Evolutionary conservation across 2,888 invertebrate species (phyloP).

Genomic region (Criorhina ranunculi): DNA sequence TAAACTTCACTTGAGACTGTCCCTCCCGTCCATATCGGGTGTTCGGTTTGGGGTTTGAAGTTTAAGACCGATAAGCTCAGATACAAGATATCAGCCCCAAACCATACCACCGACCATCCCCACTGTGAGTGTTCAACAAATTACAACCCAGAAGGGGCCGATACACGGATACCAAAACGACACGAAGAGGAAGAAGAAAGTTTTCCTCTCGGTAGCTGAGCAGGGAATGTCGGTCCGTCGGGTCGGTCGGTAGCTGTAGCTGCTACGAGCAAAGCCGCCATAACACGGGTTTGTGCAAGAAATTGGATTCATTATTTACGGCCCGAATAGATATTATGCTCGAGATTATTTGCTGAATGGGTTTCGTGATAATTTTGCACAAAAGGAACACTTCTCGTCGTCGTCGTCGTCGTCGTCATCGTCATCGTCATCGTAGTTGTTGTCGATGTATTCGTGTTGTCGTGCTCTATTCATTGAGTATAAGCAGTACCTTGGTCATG

Average conservation of each 20-base stretch:
- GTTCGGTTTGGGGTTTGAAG: conserved; percentile 28
- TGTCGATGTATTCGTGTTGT: conserved; percentile 61
- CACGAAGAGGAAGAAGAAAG: conserved; percentile 41
- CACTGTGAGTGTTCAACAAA: conserved; percentile 38
- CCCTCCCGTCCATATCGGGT: conserved; percentile 15
- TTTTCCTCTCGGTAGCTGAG: conserved; percentile 51
- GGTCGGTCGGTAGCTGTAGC: conserved; percentile 70
- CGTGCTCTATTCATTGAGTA: conserved; percentile 62
- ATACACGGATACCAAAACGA: conserved; percentile 3
- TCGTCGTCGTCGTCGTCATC: conserved; percentile 67
- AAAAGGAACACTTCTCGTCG: conserved; percentile 77
- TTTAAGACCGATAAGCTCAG: conserved; percentile 47
- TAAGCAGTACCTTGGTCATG: conserved; percentile 46
- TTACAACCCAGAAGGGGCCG: conserved; percentile 47
- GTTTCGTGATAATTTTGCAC: conserved; percentile 78
- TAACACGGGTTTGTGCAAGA: conserved; percentile 77
- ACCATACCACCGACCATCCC: conserved; percentile 7
- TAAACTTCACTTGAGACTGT: conserved; percentile 43
- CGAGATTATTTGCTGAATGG: conserved; percentile 79
- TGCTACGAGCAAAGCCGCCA: conserved; percentile 69
- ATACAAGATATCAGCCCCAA: conserved; percentile 28
- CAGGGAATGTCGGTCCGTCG: conserved; percentile 51
- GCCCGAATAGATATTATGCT: conserved; percentile 78
- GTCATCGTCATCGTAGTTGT: conserved; percentile 70
- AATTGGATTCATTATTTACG: conserved; percentile 79